Evolutionary conservation across 2,888 invertebrate species (phyloP), one percentile per base, ranked within the genome.

Genomic region (Cryptosula pallasiana): DNA sequence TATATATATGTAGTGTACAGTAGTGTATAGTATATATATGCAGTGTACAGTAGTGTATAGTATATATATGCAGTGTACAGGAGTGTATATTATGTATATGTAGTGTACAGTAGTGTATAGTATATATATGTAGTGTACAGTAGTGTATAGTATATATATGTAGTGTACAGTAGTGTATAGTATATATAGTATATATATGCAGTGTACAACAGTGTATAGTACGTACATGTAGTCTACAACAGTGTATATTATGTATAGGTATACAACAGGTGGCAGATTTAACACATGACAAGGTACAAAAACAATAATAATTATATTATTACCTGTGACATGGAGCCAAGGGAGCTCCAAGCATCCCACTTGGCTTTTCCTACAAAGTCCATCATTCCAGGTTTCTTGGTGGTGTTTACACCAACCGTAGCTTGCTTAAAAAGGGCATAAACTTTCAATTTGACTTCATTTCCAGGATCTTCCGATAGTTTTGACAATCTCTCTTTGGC

Each of bases 361-460:
- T 88, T 89, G 1, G 87, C 88, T 74, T 86, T 85, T 1, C 86
- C 87, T 27, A 88, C 88, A 77, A 88, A 83, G 77, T 88, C 88
- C 79, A 88, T 82, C 83, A 87, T 86, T 25, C 87, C 87, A 20
- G 88, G 88, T 73, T 87, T 87, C 32, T 83, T 81, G 13, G 82
- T 83, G 71, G 82, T 85, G 74, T 87, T 87, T 75, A 85, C 82
- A 34, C 88, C 88, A 29, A 78, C 77, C 0, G 86, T 86, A 0
- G 86, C 82, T 86, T 88, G 88, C 78, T 88, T 88, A 78, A 86
- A 88, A 1, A 88, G 79, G 0, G 83, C 87, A 80, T 88, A 88
- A 16, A 88, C 76, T 75, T 87, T 80, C 34, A 88, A 80, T 78
- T 88, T 88, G 0, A 80, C 80, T 57, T 85, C 85, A 80, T 86